Base-by-base conservation (phyloP, 2,797 vertebrate species). In the Oreonectes daqikongensis region DNA sequence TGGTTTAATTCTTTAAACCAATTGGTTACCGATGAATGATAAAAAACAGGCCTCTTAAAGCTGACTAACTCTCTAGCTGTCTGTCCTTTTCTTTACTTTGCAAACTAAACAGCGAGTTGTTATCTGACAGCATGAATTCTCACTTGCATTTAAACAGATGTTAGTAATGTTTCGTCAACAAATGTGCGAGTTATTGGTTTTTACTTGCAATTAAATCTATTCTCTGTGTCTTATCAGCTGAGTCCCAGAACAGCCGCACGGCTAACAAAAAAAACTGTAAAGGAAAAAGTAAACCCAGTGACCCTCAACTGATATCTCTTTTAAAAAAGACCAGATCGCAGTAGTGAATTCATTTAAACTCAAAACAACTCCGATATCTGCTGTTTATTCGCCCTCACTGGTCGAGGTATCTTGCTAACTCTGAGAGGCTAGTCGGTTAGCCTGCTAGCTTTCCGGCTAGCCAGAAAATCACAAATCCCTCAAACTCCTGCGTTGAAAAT, bases 191-290 rank as follows among this genome's bases (percentile, higher is more conserved):
- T 61, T 70, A 8, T 35, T 17, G 20, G 10, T 24, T 67, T 32
- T 52, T 8, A 60, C 40, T 20, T 9, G 75, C 76, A 70, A 81
- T 83, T 70, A 38, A 69, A 63, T 75, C 72, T 50, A 78, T 64
- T 80, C 72, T 7, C 77, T 61, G 55, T 61, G 55, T 71, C 80
- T 77, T 63, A 64, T 86, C 84, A 84, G 76, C 86, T 83, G 76
- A 69, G 68, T 74, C 65, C 44, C 64, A 70, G 72, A 66, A 65
- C 86, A 87, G 87, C 86, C 57, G 26, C 17, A 28, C 68, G 61
- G 86, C 86, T 86, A 85, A 73, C 67, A 73, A 87, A 72, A n/a
- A 77, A 18, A 66, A 12, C 48, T 46, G 15, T 55, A 69, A 69
- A 72, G 24, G 20, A 77, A 67, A 61, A n/a, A 32, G 24, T 53